Evolutionary conservation across 1,140 invertebrate genomes (phyloP).

Genomic region (Yoshiicerus persimilis): DNA sequence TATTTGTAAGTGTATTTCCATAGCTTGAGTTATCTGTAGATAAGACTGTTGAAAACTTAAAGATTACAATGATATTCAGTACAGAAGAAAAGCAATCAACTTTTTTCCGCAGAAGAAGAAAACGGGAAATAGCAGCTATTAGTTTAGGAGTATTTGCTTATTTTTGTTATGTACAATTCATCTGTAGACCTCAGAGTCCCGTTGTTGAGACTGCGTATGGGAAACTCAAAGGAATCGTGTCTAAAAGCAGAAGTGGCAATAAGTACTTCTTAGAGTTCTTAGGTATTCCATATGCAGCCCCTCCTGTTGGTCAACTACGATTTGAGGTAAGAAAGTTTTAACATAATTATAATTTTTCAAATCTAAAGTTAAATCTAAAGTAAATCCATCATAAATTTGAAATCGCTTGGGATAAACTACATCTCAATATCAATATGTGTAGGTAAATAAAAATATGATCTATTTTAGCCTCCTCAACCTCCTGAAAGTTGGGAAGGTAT

Average conservation of each 20-base stretch:
- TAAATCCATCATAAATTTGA: too few relatives aligned
- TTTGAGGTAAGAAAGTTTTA: constrained; percentile 29
- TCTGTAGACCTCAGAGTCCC: constrained; percentile 5
- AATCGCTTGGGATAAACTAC: too few relatives aligned
- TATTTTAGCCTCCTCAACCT: constrained; percentile 50
- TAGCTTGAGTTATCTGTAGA: too few relatives aligned
- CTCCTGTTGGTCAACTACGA: constrained; percentile 27
- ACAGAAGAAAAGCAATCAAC: constrained; percentile 29
- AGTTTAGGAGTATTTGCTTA: constrained; percentile 31
- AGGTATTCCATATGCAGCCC: constrained; percentile 35
- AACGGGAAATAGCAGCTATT: constrained; percentile 19
- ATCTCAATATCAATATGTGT: too few relatives aligned
- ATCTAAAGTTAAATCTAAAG: too few relatives aligned
- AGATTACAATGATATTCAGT: not conserved
- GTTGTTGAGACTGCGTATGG: constrained; percentile 29
- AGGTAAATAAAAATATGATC: not conserved
- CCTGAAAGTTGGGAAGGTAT: constrained; percentile 55
- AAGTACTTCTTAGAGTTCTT: constrained; percentile 28
- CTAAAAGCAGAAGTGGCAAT: constrained; percentile 3
- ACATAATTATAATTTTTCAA: not conserved
- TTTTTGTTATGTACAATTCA: constrained; percentile 29
- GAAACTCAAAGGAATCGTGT: constrained; percentile 24
- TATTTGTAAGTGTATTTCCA: too few relatives aligned
- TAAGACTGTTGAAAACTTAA: not conserved
- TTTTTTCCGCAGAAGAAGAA: constrained; percentile 25